Evolutionary conservation across 2,888 invertebrate species (phyloP), one percentile per base, ranked within the genome.

Genomic region (Blera fallax): DNA sequence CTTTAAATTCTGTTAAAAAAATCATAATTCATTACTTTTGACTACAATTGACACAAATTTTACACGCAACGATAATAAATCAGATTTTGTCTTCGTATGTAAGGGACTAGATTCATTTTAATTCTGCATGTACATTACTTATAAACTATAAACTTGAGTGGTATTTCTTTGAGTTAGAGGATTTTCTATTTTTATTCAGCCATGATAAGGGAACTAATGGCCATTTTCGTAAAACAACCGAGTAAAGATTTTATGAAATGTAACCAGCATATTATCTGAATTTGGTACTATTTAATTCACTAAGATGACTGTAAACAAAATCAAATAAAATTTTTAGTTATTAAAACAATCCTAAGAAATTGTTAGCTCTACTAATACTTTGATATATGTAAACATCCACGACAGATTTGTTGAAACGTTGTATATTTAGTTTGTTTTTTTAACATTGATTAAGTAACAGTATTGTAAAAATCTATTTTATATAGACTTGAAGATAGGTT

Each of bases 81-180:
- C 48, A 84, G 14, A 78, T 77, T 79, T 85, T 80, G 8, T 85
- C 80, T n/a, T 76, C 65, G 24, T 76, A 76, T 37, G 72, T 52
- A 18, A 84, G 45, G 3, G 76, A 76, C 21, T 70, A 54, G 3
- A 76, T n/a, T n/a, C n/a, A n/a, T n/a, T n/a, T n/a, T n/a, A n/a
- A n/a, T n/a, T n/a, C n/a, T n/a, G n/a, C n/a, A n/a, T n/a, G n/a
- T n/a, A n/a, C n/a, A n/a, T n/a, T n/a, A n/a, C n/a, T n/a, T n/a
- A n/a, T n/a, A n/a, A n/a, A n/a, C n/a, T n/a, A n/a, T n/a, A n/a
- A n/a, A n/a, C n/a, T n/a, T n/a, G n/a, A n/a, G n/a, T n/a, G n/a
- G n/a, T n/a, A n/a, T n/a, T n/a, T n/a, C n/a, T n/a, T n/a, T n/a
- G n/a, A n/a, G n/a, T n/a, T n/a, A n/a, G n/a, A n/a, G n/a, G n/a